Conservation (phyloP, 2,113 vertebrate species). For the Pristiophorus japonicus region DNA sequence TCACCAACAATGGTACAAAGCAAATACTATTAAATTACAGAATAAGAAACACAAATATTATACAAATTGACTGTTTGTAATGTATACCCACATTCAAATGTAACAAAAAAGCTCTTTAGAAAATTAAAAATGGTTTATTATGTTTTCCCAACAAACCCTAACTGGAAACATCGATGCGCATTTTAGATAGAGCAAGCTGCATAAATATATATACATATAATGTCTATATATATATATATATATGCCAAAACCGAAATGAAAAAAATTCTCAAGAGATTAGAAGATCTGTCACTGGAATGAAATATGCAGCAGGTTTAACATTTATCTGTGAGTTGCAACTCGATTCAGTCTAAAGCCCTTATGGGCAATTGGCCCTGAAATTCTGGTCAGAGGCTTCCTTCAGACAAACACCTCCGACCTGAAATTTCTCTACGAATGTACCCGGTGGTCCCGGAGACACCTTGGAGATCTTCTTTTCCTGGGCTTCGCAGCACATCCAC, state of each 20-base stretch:
- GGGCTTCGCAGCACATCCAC: too few relatives aligned
- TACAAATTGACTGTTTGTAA: neutral
- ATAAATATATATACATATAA: neutral
- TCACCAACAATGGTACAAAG: neutral
- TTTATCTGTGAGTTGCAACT: neutral
- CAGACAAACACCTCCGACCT: too few relatives aligned
- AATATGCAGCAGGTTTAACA: neutral
- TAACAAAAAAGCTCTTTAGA: neutral
- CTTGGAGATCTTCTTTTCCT: too few relatives aligned
- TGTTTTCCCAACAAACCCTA: neutral
- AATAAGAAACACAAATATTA: neutral
- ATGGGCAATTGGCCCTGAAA: slow-evolving; percentile 1
- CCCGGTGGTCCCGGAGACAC: too few relatives aligned
- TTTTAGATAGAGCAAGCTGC: neutral
- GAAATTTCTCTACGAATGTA: too few relatives aligned
- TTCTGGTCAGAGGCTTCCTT: too few relatives aligned
- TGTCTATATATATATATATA: neutral
- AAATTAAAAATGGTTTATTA: neutral
- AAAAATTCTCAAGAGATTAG: neutral
- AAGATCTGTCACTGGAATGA: neutral
- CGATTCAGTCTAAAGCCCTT: neutral
- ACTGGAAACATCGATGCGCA: neutral
- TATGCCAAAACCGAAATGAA: neutral
- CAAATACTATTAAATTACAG: neutral
- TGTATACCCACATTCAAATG: neutral